phyloP scores from a whole-genome alignment of 2,888 invertebrate species.

The Catonia carolina region DNA sequence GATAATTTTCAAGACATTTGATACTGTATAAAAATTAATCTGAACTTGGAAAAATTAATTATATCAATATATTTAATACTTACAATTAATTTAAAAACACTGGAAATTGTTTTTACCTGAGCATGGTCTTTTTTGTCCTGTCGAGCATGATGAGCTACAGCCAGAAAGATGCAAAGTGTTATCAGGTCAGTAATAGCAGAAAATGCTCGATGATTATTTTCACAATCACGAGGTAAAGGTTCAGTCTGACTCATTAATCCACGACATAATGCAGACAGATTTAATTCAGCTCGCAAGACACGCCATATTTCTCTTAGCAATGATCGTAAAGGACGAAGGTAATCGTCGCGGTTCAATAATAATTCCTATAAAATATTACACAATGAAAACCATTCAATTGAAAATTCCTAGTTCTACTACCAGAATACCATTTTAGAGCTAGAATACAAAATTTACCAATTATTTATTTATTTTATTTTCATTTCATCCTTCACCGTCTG shows the following conservation, averaged over 20 bases:
- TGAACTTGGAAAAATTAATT: no score
- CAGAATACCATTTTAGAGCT: no score
- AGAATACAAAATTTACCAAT: no score
- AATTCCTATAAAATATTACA: constrained; percentile 62
- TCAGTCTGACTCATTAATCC: constrained; percentile 50
- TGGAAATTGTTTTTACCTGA: constrained; percentile 30
- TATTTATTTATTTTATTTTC: no score
- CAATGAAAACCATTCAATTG: no score
- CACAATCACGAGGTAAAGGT: constrained; percentile 53
- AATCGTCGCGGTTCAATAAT: constrained; percentile 82
- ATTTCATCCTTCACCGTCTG: no score
- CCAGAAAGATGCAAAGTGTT: constrained; percentile 76
- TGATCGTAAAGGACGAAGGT: constrained; percentile 75
- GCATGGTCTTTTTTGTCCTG: constrained; percentile 48
- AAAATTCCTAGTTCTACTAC: no score
- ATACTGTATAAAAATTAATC: no score
- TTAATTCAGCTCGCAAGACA: constrained; percentile 72
- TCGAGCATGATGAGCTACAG: constrained; percentile 59
- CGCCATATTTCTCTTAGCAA: constrained; percentile 84
- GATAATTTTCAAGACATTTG: no score
- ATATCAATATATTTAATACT: no score
- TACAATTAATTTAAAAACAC: no score
- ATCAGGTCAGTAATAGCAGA: constrained; percentile 76
- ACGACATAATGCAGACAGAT: constrained; percentile 69
- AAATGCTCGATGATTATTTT: constrained; percentile 78